phyloP scores from a whole-genome alignment of 2,113 vertebrate genomes.

The Hippocampus zosterae region DNA sequence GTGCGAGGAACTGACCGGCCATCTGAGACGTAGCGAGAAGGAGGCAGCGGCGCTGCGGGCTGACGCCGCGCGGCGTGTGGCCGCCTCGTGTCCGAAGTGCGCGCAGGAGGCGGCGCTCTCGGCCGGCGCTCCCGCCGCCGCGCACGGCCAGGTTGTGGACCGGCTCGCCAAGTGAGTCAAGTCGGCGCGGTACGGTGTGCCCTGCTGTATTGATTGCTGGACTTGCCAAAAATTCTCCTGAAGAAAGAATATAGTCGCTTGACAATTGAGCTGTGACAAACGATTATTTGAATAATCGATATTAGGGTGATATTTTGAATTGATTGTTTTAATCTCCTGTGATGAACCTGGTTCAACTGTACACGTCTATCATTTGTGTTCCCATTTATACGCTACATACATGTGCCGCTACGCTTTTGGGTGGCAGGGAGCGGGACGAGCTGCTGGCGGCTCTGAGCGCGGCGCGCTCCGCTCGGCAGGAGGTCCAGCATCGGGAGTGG shows the following conservation, averaged over 20 bases:
- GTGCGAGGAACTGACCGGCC: constrained; percentile 78
- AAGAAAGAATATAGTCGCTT: too few species aligned
- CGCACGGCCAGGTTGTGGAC: constrained; percentile 82
- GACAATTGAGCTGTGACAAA: too few species aligned
- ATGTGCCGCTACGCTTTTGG: too few species aligned
- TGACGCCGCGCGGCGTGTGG: constrained; percentile 54
- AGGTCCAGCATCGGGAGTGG: constrained; percentile 80
- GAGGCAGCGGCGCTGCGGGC: constrained; percentile 49
- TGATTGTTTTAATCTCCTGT: too few species aligned
- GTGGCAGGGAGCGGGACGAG: constrained; percentile 85
- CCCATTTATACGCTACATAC: too few species aligned
- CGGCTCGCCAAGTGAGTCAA: constrained; percentile 80
- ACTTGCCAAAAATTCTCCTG: too few species aligned
- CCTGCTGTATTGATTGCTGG: background rate
- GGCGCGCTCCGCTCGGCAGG: constrained; percentile 69
- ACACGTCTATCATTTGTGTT: too few species aligned
- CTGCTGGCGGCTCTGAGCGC: constrained; percentile 77
- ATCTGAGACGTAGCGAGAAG: constrained; percentile 75
- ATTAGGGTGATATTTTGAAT: too few species aligned
- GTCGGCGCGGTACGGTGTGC: background rate
- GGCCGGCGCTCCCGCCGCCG: constrained; percentile 78
- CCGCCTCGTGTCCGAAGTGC: constrained; percentile 85
- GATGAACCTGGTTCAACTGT: too few species aligned
- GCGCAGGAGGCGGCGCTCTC: constrained; percentile 85
- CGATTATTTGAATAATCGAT: too few species aligned